phyloP scores from a whole-genome alignment of 2,113 vertebrate species.

The Rousettus leschenaultii region DNA sequence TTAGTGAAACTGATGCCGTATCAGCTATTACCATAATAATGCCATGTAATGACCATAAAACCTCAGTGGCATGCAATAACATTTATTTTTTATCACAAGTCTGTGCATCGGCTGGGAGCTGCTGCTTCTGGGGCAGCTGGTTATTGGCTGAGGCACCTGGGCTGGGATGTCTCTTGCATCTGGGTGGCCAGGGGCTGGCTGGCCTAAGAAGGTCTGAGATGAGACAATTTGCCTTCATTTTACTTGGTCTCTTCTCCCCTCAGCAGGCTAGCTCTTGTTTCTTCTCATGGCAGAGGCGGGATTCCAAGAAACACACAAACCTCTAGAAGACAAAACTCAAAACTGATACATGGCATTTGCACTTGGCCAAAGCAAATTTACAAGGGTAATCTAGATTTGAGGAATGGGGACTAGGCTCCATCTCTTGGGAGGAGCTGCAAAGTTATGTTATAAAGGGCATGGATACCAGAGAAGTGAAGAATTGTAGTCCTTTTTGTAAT shows the following conservation, averaged over 20 bases:
- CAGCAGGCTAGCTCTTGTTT: neutral
- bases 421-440: neutral
- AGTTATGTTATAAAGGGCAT: neutral
- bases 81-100: neutral
- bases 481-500: neutral
- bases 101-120: neutral
- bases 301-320: neutral
- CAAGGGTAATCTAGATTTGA: neutral
- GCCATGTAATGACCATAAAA: constrained; percentile 21
- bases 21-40: neutral
- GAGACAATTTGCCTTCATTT: neutral
- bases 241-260: neutral
- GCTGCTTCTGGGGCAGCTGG: neutral
- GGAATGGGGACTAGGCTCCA: neutral
- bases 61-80: neutral
- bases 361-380: neutral
- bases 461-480: neutral
- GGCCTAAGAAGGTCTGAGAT: neutral
- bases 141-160: neutral
- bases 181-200: neutral
- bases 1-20: neutral
- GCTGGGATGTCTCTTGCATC: neutral
- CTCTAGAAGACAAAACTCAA: neutral
- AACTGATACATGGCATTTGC: neutral
- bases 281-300: neutral